Percentiles rank a stretch among this genome's conserved stretches.
Evolutionary conservation across 2,113 vertebrate species (phyloP).

Genomic region (Synodontis membranacea): DNA sequence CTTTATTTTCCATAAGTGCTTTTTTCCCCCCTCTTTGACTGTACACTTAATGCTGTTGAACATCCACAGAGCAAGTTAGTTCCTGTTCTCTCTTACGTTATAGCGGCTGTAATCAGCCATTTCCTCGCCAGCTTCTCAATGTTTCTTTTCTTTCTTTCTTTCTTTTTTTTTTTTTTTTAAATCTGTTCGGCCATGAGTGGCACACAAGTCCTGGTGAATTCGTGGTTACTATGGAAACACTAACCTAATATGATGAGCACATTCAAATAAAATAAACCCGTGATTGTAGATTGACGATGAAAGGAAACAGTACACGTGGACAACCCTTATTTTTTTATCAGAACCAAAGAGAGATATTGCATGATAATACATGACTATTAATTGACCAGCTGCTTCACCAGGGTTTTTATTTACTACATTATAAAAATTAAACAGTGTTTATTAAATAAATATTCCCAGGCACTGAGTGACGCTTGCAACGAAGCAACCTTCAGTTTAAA

Average conservation of each 20-base stretch:
- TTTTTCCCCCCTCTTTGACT: background rate
- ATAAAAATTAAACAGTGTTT: background rate
- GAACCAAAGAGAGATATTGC: background rate
- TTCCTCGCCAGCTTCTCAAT: too few relatives aligned
- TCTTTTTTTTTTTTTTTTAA: too few relatives aligned
- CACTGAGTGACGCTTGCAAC: background rate
- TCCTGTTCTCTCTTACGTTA: background rate
- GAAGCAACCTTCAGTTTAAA: background rate
- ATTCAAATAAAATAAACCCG: too few relatives aligned
- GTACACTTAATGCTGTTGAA: background rate
- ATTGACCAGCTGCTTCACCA: background rate
- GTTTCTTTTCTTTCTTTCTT: too few relatives aligned
- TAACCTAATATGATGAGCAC: too few relatives aligned
- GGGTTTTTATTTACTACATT: background rate
- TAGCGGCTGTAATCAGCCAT: background rate
- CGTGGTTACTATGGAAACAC: too few relatives aligned
- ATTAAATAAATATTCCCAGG: background rate
- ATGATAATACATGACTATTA: background rate
- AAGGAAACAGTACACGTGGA: background rate
- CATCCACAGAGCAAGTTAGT: background rate
- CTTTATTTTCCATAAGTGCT: background rate
- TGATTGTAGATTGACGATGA: too few relatives aligned
- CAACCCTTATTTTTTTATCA: background rate
- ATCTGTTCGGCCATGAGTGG: too few relatives aligned
- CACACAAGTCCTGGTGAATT: too few relatives aligned